Evolutionary conservation across 2,797 vertebrate genomes (phyloP).

Genomic region (Balearica regulorum): DNA sequence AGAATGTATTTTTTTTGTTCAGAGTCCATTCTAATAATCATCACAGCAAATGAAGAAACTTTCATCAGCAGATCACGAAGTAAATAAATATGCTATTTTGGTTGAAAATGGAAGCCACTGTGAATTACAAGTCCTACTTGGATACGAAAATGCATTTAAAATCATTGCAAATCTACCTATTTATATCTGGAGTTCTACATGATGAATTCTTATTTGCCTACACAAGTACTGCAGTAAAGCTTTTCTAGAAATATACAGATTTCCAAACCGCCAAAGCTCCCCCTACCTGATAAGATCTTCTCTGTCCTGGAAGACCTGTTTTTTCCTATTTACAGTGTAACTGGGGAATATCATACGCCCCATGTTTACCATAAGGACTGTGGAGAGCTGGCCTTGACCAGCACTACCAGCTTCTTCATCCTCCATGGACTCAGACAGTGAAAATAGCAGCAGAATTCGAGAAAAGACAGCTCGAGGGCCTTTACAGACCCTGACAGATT

Average conservation of each 20-base stretch:
- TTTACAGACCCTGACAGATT: conserved; percentile 79
- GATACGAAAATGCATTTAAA: not conserved
- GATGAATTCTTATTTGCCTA: not conserved
- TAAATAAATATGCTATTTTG: not conserved
- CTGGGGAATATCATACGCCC: conserved; percentile 86
- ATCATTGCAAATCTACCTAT: not conserved
- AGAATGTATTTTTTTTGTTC: not conserved
- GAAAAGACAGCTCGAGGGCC: conserved; percentile 86
- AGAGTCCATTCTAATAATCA: not conserved
- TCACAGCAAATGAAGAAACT: not conserved
- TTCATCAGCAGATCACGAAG: not conserved
- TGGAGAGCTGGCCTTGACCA: conserved; percentile 89
- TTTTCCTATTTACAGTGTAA: conserved; percentile 80
- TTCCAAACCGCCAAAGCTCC: not conserved
- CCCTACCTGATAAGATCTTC: conserved; percentile 90
- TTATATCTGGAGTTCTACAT: not conserved
- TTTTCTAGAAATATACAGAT: not conserved
- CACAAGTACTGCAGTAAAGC: not conserved
- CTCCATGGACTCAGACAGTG: conserved; percentile 84
- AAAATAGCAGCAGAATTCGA: conserved; percentile 89
- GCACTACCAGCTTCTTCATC: conserved; percentile 88
- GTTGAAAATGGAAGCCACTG: not conserved
- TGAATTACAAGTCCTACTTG: not conserved
- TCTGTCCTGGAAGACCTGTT: conserved; percentile 86
- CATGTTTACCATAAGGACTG: conserved; percentile 87